Evolutionary conservation across 2,797 vertebrate species (phyloP).

Genomic region (Parauchenoglanis ngamensis): DNA sequence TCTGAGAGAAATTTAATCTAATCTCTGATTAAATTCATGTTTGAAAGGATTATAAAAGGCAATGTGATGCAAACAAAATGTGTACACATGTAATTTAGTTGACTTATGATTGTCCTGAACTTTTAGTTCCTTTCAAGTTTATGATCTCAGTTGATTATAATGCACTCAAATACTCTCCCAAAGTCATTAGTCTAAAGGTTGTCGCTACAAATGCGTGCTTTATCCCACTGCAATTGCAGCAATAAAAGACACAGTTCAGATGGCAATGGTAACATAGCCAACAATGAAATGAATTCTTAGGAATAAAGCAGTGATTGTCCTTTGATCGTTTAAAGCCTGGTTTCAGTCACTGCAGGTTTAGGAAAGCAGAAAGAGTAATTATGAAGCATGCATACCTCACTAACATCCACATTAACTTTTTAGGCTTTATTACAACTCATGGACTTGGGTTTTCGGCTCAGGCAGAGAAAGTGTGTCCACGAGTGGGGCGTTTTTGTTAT

Average conservation of each 20-base stretch:
- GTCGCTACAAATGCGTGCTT: background rate
- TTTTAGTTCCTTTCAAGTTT: slow-evolving; percentile 24
- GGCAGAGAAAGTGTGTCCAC: slow-evolving; percentile 4
- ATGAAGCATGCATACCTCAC: background rate
- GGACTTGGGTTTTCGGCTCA: background rate
- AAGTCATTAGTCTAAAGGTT: slow-evolving; percentile 10
- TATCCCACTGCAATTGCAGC: background rate
- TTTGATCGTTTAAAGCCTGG: no score
- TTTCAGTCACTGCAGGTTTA: background rate
- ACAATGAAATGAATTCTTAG: background rate
- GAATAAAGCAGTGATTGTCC: background rate
- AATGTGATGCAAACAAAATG: background rate
- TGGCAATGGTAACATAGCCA: background rate
- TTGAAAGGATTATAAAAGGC: slow-evolving; percentile 14
- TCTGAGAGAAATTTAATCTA: background rate
- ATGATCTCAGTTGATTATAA: slow-evolving; percentile 6
- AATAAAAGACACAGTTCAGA: background rate
- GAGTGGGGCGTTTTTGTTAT: slow-evolving; percentile 41
- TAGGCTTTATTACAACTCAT: background rate
- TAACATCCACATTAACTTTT: background rate
- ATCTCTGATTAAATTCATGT: slow-evolving; percentile 14
- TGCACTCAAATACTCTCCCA: background rate
- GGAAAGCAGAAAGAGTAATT: background rate
- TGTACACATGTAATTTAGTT: slow-evolving; percentile 14
- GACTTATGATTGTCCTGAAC: slow-evolving; percentile 21